Base-by-base conservation (phyloP, 2,888 invertebrate species). In the Melanchra persicariae region DNA sequence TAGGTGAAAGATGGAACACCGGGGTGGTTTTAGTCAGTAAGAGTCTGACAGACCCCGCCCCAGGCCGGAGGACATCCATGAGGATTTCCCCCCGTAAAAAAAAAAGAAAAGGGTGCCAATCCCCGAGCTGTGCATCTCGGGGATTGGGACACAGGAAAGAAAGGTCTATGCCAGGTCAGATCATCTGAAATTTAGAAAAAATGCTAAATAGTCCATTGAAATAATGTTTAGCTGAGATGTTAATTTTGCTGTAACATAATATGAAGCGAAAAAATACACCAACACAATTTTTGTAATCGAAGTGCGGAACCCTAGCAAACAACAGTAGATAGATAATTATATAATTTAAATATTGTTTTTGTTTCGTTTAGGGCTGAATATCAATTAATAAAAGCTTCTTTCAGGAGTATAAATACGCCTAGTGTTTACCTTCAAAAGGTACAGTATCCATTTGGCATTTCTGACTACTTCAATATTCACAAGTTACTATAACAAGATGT, bases 351-450 rank as follows among this genome's bases (percentile, higher is more conserved):
- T 51, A 7, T 15, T 51, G 12, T 51, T 15, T 24, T 51, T 24
- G 6, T 1, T 15, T 15, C 24, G 22, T 51, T 51, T 51, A 51
- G 15, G 24, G 7, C 24, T 24, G 51, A 51, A 51, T 15, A 51
- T 51, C 15, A 51, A 24, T 24, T 15, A 24, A 51, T 10, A 24
- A 5, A 2, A 15, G 12, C 24, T 43, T 24, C 19, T 26, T 15
- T n/a, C 8, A 60, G 26, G 19, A 45, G 43, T 51, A 61, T 61
- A 61, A 61, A 61, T 34, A 61, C 61, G 0, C 17, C 30, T n/a
- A n/a, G 22, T 34, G 22, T 22, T 61, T 3, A 17, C 10, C 24
- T 7, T 34, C 6, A 34, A 22, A 22, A 10, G 52, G 12, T 22
- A 61, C 61, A 61, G 57, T 57, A 17, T 1, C 22, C 17, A 5